A percentile compares a stretch with the other conserved stretches of the same genome.
phyloP scores from a whole-genome alignment of 2,888 invertebrate genomes.

The Lathronympha strigana region DNA sequence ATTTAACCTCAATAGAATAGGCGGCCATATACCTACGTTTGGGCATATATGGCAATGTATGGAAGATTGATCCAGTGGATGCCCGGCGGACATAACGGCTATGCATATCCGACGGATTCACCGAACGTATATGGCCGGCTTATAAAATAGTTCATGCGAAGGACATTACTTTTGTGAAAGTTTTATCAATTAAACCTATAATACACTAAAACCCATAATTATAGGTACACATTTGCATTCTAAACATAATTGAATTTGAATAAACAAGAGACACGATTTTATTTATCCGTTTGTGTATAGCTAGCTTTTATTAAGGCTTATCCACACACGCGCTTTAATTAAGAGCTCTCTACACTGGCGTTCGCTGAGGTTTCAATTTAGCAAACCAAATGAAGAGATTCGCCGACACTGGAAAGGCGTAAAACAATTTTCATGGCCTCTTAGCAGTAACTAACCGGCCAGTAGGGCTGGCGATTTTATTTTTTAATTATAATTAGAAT shows the following conservation, averaged over 20 bases:
- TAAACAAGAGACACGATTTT: neutral
- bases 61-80: too few species aligned
- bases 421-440: slow-evolving; percentile 78
- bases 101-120: too few species aligned
- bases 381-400: slow-evolving; percentile 71
- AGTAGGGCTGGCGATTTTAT: slow-evolving; percentile 58
- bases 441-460: slow-evolving; percentile 68
- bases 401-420: slow-evolving; percentile 79
- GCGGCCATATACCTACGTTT: too few species aligned
- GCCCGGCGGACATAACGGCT: too few species aligned
- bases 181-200: too few species aligned
- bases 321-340: slow-evolving; percentile 25
- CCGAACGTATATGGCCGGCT: too few species aligned
- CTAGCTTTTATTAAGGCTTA: slow-evolving; percentile 18
- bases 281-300: slow-evolving; percentile 10
- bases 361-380: slow-evolving; percentile 64
- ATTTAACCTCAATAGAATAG: too few species aligned
- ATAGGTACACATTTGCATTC: neutral
- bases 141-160: too few species aligned
- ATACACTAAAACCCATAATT: too few species aligned
- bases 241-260: neutral
- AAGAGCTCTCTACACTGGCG: slow-evolving; percentile 19
- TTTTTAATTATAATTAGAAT: too few species aligned
- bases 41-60: too few species aligned
- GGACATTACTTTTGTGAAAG: too few species aligned